Percentiles rank a stretch among this genome's conserved stretches.
phyloP scores from a whole-genome alignment of 1,140 invertebrate species.

The Zaprionus ghesquierei region DNA sequence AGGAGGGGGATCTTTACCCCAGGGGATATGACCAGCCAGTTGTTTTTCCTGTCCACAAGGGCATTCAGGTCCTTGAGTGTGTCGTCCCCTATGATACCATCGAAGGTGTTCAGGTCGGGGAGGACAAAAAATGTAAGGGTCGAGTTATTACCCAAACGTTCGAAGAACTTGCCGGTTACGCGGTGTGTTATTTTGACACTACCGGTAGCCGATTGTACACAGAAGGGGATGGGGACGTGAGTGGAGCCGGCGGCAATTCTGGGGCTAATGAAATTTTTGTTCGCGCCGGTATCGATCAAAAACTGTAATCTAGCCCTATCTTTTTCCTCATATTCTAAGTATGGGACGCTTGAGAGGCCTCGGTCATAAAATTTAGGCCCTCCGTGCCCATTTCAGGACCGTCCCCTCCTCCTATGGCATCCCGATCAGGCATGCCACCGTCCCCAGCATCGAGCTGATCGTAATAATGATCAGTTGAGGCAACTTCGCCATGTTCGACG shows the following conservation, averaged over 20 bases:
- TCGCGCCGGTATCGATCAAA: conserved; percentile 17
- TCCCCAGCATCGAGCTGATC: no score
- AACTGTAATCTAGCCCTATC: conserved; percentile 13
- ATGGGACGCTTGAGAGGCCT: no score
- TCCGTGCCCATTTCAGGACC: no score
- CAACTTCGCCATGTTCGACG: no score
- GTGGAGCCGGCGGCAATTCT: neutral
- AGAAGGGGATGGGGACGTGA: neutral
- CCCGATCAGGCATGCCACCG: no score
- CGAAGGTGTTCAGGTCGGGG: conserved; percentile 1
- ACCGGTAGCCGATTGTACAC: neutral
- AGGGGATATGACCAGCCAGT: neutral
- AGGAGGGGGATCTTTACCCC: neutral
- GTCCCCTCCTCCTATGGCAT: no score
- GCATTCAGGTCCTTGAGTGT: neutral
- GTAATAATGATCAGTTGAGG: no score
- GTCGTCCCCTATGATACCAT: conserved; percentile 19
- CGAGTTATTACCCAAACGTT: no score
- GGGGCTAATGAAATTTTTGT: conserved; percentile 22
- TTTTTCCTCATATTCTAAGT: neutral
- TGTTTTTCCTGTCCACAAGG: neutral
- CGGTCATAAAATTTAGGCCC: no score
- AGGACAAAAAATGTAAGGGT: conserved; percentile 9
- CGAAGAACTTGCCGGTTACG: neutral
- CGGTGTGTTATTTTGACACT: neutral